phyloP scores from a whole-genome alignment of 2,888 invertebrate species.

The Gasteruption jaculator region DNA sequence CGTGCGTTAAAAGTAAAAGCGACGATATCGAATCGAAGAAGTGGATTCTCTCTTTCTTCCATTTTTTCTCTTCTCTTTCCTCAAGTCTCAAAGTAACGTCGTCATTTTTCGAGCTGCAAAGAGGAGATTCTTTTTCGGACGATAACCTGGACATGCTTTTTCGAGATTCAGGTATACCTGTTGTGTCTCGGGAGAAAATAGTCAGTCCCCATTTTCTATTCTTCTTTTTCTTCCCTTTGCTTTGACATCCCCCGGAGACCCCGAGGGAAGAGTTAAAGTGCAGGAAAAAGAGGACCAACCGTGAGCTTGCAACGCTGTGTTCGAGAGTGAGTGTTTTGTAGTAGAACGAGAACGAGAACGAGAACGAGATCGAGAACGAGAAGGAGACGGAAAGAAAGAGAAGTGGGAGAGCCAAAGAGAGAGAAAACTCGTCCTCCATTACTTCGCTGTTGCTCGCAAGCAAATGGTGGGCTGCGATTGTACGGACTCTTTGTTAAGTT shows the following conservation, averaged over 20 bases:
- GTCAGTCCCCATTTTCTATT: conserved; percentile 6
- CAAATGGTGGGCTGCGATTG: conserved; percentile 45
- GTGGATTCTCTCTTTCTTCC: too few relatives aligned
- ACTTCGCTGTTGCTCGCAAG: conserved; percentile 41
- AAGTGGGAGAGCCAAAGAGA: conserved; percentile 11
- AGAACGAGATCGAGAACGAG: conserved; percentile 20
- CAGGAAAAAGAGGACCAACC: conserved; percentile 22
- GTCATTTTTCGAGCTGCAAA: neutral
- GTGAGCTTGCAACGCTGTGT: conserved; percentile 26
- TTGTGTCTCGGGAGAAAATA: neutral
- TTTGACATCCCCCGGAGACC: too few relatives aligned
- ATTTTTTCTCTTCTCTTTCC: too few relatives aligned
- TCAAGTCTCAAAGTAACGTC: neutral
- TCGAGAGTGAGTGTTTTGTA: conserved; percentile 18
- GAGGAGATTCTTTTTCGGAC: conserved; percentile 19
- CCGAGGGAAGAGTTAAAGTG: neutral
- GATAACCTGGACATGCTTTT: conserved; percentile 35
- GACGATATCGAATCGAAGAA: too few relatives aligned
- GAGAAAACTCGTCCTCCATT: conserved; percentile 46
- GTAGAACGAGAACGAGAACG: conserved; percentile 13
- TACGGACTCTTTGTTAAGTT: conserved; percentile 38
- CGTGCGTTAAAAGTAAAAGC: too few relatives aligned
- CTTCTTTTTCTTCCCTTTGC: conserved; percentile 2
- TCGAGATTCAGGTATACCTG: conserved; percentile 37
- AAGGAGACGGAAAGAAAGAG: conserved; percentile 9